Conservation (phyloP, 2,113 vertebrate genomes). For the Hemiprocne comata region DNA sequence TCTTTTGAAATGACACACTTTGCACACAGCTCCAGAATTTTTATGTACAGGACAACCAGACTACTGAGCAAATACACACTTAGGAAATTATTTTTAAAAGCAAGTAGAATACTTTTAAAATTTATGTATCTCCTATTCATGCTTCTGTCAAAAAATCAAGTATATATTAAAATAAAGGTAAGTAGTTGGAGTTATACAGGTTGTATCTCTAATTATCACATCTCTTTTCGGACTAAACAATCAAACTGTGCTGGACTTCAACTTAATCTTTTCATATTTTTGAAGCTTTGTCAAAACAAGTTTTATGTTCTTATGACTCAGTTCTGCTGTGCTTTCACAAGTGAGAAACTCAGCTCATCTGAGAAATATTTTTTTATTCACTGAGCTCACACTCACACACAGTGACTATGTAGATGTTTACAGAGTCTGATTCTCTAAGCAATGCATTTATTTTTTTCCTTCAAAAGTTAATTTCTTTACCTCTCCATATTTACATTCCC, state of each 20-base stretch:
- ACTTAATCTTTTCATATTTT: background rate
- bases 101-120: background rate
- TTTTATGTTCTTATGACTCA: background rate
- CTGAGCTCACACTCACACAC: background rate
- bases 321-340: background rate
- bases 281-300: constrained; percentile 1
- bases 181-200: background rate
- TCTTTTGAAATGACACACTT: background rate
- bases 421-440: background rate
- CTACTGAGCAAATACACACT: background rate
- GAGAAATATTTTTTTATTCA: background rate
- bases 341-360: background rate
- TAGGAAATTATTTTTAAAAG: background rate
- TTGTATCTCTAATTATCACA: background rate
- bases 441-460: background rate
- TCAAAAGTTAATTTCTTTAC: background rate
- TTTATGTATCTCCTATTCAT: background rate
- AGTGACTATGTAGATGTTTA: background rate
- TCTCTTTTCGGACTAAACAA: background rate
- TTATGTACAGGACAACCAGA: background rate
- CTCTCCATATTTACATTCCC: constrained; percentile 23
- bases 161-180: background rate
- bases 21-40: background rate
- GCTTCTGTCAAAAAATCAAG: background rate
- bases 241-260: background rate